Evolutionary conservation across 2,888 invertebrate species (phyloP).

Genomic region (Drosophila kanekoi): DNA sequence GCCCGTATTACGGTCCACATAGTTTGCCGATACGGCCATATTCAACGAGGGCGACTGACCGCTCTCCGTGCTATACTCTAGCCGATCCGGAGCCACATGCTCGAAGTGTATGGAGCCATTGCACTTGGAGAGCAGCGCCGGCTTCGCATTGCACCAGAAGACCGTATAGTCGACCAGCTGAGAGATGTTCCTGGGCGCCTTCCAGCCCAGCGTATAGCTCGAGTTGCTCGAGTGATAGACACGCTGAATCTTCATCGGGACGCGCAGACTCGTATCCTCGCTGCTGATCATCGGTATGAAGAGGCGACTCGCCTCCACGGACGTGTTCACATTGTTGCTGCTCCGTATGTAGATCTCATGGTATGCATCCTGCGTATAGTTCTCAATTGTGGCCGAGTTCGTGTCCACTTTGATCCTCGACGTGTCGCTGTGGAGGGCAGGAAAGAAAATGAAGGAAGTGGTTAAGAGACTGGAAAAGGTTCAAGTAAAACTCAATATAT

Average conservation of each 20-base stretch:
- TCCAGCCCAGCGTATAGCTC: conserved; percentile 91
- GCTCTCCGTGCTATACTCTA: conserved; percentile 85
- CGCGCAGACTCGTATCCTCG: conserved; percentile 53
- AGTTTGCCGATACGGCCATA: conserved; percentile 94
- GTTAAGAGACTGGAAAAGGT: too few species aligned
- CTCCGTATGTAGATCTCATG: conserved; percentile 79
- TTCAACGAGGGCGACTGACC: conserved; percentile 86
- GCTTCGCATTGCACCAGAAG: conserved; percentile 90
- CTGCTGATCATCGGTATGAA: conserved; percentile 68
- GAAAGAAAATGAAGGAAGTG: too few species aligned
- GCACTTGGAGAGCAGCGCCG: conserved; percentile 87
- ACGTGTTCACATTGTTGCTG: conserved; percentile 74
- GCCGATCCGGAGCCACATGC: conserved; percentile 84
- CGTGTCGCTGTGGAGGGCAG: conserved; percentile 35
- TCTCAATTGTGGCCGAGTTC: conserved; percentile 76
- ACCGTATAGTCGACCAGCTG: conserved; percentile 90
- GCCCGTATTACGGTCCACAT: conserved; percentile 89
- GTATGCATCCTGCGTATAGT: conserved; percentile 54
- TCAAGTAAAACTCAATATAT: too few species aligned
- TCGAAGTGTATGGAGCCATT: conserved; percentile 88
- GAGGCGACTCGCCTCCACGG: conserved; percentile 69
- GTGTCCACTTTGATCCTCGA: conserved; percentile 58
- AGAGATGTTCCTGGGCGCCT: conserved; percentile 85
- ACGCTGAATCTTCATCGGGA: conserved; percentile 85
- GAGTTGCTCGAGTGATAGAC: conserved; percentile 88